Evolutionary conservation across 2,113 vertebrate species (phyloP), one percentile per base, ranked within the genome.

Genomic region (Oophaga pumilio): DNA sequence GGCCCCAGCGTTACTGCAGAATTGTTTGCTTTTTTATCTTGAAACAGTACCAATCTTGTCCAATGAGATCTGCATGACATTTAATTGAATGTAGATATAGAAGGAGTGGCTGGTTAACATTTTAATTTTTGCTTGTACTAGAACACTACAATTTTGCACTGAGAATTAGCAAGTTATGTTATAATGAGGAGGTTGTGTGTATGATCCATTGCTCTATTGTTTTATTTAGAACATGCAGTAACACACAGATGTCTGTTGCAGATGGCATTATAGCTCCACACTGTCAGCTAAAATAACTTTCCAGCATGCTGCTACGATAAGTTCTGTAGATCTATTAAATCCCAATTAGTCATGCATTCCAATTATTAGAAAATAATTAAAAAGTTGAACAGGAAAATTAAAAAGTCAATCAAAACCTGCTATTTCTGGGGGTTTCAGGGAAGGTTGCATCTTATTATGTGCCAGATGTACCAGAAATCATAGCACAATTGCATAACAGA

Each of bases 271-370:
- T 66, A 83, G 71, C 56, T 71, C 59, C 71, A 88, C 59, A 68
- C 87, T 88, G 87, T 84, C 87, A 88, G 59, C 77, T 88, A 88
- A 84, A 64, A 88, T 84, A 83, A 88, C 71, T 88, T 22, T 87
- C 77, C 71, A 71, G 59, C 80, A 84, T 74, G 14, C n/a, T 76
- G 80, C 57, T 82, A 76, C 12, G 71, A 77, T 50, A 76, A 68
- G 81, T 64, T 88, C 53, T 17, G 14, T 77, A 77, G 49, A 74
- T 82, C 81, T 81, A 83, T 84, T 84, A 84, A 83, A 68, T 84
- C 50, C 73, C 57, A 84, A 76, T 84, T 88, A 77, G 73, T 88
- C 80, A 77, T 84, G 80, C 81, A 84, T 84, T 56, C 59, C 59
- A 84, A 62, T 84, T 88, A 88, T 84, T 88, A 77, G 71, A 77